Evolutionary conservation across 1,140 invertebrate genomes (phyloP).

Genomic region (Temnothorax curvispinosus): DNA sequence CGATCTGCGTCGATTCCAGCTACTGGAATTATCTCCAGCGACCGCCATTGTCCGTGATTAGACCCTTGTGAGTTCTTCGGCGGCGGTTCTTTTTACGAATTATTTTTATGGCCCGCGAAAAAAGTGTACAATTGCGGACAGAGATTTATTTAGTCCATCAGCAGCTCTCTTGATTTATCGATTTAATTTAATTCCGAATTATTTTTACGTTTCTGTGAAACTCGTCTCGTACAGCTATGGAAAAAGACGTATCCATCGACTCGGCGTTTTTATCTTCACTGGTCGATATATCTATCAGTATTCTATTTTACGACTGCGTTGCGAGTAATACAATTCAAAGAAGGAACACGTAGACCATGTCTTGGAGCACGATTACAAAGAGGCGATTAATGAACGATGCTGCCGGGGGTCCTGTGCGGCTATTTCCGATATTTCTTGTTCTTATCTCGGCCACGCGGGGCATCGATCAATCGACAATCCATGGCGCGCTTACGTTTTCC

Average conservation of each 20-base stretch:
- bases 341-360: not conserved
- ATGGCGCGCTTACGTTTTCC: constrained; percentile 49
- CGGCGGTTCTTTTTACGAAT: not conserved
- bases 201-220: not conserved
- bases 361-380: constrained; percentile 24
- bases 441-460: constrained; percentile 19
- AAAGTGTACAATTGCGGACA: not conserved
- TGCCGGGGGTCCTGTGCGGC: not conserved
- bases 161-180: constrained; percentile 6
- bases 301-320: constrained; percentile 29
- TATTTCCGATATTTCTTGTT: constrained; percentile 55
- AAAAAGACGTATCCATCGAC: constrained; percentile 2
- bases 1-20: constrained; percentile 74
- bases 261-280: not conserved
- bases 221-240: not conserved
- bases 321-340: constrained; percentile 19
- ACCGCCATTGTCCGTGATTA: constrained; percentile 29
- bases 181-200: constrained; percentile 26
- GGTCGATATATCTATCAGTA: constrained; percentile 23
- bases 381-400: constrained; percentile 48
- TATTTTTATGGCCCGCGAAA: not conserved
- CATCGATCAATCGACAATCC: constrained; percentile 57
- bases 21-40: constrained; percentile 32
- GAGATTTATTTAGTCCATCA: not conserved
- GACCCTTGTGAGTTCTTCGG: not conserved